phyloP scores from a whole-genome alignment of 2,113 vertebrate genomes.

The Zeus faber region DNA sequence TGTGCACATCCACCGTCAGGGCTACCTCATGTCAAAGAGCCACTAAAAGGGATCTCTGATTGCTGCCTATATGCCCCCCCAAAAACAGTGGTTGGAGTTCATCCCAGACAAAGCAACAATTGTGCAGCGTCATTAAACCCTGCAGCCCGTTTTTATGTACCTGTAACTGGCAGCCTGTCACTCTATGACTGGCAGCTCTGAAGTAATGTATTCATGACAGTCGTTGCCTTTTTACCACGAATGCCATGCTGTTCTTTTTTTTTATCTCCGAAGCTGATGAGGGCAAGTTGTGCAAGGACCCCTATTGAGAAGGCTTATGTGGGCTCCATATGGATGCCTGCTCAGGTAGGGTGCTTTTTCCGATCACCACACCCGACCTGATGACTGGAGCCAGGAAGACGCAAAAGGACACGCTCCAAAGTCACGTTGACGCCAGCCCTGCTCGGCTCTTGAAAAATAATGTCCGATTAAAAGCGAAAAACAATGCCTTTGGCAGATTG shows the following conservation, averaged over 20 bases:
- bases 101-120: constrained; percentile 54
- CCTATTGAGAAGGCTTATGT: constrained; percentile 2
- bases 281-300: constrained; percentile 25
- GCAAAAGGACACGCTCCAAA: constrained; percentile 38
- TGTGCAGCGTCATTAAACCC: constrained; percentile 45
- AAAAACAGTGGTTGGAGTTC: too few relatives aligned
- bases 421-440: constrained; percentile 39
- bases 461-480: constrained; percentile 48
- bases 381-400: constrained; percentile 18
- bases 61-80: too few relatives aligned
- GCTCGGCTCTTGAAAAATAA: constrained; percentile 12
- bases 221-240: constrained; percentile 46
- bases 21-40: too few relatives aligned
- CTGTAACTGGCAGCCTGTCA: constrained; percentile 18
- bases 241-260: constrained; percentile 58
- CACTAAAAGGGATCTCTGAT: too few relatives aligned
- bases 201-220: constrained; percentile 60
- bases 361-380: constrained; percentile 25
- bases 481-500: constrained; percentile 28
- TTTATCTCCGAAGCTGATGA: constrained; percentile 41
- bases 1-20: too few relatives aligned
- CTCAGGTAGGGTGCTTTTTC: constrained; percentile 20
- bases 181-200: constrained; percentile 39
- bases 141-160: constrained; percentile 24
- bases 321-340: too few relatives aligned